Conservation (phyloP, 2,888 invertebrate genomes). For the Meteorus cinctellus region DNA sequence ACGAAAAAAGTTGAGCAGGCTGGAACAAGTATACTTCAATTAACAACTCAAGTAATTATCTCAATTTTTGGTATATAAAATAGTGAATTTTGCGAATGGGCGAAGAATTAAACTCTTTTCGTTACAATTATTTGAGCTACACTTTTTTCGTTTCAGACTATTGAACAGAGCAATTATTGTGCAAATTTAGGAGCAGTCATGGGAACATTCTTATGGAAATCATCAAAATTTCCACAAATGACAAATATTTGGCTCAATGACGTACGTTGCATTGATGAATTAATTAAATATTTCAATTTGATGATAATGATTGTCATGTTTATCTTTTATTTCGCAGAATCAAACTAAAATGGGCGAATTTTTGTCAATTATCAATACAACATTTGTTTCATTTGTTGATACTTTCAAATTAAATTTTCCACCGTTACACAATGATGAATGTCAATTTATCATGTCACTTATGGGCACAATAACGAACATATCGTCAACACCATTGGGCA, state of each 20-base stretch:
- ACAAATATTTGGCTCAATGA: slow-evolving; percentile 65
- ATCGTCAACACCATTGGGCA: slow-evolving; percentile 67
- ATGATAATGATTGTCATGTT: background rate
- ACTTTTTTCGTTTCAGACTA: slow-evolving; percentile 47
- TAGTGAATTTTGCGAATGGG: slow-evolving; percentile 1
- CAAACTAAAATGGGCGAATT: slow-evolving; percentile 68
- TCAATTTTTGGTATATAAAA: background rate
- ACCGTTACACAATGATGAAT: slow-evolving; percentile 65
- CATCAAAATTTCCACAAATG: slow-evolving; percentile 65
- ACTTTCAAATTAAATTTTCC: slow-evolving; percentile 66
- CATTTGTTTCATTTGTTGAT: slow-evolving; percentile 68
- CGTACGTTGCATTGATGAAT: slow-evolving; percentile 56
- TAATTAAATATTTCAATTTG: background rate
- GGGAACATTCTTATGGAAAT: slow-evolving; percentile 71
- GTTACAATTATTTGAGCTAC: slow-evolving; percentile 25
- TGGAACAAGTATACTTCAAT: slow-evolving; percentile 31
- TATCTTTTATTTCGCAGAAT: slow-evolving; percentile 50
- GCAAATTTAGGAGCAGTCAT: slow-evolving; percentile 70
- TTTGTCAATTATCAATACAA: slow-evolving; percentile 67
- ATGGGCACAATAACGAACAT: slow-evolving; percentile 71
- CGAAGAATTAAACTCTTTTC: slow-evolving; percentile 2
- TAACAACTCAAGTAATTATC: slow-evolving; percentile 11
- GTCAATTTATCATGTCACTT: slow-evolving; percentile 69
- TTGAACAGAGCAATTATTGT: slow-evolving; percentile 69
- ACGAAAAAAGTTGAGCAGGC: slow-evolving; percentile 34